Evolutionary conservation across 2,888 invertebrate species (phyloP), one percentile per base, ranked within the genome.

Genomic region (Erannis defoliaria): DNA sequence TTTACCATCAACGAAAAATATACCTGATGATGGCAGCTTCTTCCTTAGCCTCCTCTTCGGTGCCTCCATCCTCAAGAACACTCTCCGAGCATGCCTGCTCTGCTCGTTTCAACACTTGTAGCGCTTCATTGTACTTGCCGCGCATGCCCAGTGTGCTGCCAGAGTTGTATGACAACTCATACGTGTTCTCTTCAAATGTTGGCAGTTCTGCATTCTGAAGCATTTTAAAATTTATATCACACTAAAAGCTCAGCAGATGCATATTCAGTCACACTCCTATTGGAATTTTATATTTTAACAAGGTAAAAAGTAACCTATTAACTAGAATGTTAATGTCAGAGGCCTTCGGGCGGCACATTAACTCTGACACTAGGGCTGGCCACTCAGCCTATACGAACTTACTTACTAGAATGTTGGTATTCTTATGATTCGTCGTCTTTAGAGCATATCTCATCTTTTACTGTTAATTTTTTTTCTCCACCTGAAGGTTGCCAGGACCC

Each of bases 21-120:
- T 82, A 96, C 96, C 96, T 95, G 64, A 99, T 98, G 58, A 98
- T 96, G 42, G 97, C 97, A 58, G 98, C 93, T 86, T 99, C 99
- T 67, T 98, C 96, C 64, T 97, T 96, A n/a, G 99, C 96, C 79
- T 99, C 99, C 55, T 99, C 98, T 67, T 98, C 98, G 0, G 96
- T 94, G 6, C 96, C 95, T 0, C 97, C 98, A 81, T 99, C 99
- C 68, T 99, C 99, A 61, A 97, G 95, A 5, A 98, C 94, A 62
- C 96, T 95, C 77, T 97, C 97, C 0, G 96, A 94, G 76, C 99
- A 98, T 31, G 97, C 87, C 69, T 96, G 97, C 82, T 99, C 98
- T 8, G 98, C 97, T 55, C 94, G 93, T 72, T 96, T 95, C 43
- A 99, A 88, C 75, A 97, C 96, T 31, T 95, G 95, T 73, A 98